These are phyloP conservation scores for Pinna nobilis DNA, from an alignment of 1,140 invertebrate genomes.

Conservation along the genomic window DNA sequence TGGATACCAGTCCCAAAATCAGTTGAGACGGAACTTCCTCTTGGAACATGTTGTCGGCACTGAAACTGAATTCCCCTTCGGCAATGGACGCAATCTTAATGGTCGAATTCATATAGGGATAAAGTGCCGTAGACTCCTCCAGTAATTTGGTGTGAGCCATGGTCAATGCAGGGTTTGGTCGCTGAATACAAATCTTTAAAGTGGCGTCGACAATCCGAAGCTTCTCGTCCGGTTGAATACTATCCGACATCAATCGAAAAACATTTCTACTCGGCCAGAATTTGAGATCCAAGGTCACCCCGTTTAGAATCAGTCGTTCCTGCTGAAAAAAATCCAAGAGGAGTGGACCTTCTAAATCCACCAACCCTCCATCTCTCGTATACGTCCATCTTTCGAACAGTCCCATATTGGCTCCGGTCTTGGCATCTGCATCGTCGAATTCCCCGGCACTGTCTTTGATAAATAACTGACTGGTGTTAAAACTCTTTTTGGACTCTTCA, in stretches of 20 bases:
- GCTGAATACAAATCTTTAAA: constrained; percentile 25
- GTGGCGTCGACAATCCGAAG: constrained; percentile 34
- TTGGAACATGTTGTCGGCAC: constrained; percentile 31
- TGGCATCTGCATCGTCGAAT: constrained; percentile 16
- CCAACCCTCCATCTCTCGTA: constrained; percentile 10
- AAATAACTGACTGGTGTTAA: constrained; percentile 9
- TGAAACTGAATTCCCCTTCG: constrained; percentile 30
- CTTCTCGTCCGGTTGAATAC: constrained; percentile 1
- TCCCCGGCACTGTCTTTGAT: constrained; percentile 18
- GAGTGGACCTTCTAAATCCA: constrained; percentile 31
- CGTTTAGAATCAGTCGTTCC: constrained; percentile 17
- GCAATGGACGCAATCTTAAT: constrained; percentile 35
- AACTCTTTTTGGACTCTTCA: background rate
- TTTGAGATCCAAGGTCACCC: constrained; percentile 5
- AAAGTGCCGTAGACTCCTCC: constrained; percentile 19
- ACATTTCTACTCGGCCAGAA: constrained; percentile 14
- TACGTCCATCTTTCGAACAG: constrained; percentile 7
- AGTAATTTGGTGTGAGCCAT: constrained; percentile 24
- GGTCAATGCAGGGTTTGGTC: constrained; percentile 14
- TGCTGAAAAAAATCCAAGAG: constrained; percentile 40
- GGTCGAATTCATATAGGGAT: constrained; percentile 18
- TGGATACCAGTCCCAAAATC: constrained; percentile 27
- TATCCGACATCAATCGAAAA: constrained; percentile 1
- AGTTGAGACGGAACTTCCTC: constrained; percentile 30
- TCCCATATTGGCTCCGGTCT: constrained; percentile 10